Conservation (phyloP, 2,888 invertebrate genomes). For the Seira ritae region DNA sequence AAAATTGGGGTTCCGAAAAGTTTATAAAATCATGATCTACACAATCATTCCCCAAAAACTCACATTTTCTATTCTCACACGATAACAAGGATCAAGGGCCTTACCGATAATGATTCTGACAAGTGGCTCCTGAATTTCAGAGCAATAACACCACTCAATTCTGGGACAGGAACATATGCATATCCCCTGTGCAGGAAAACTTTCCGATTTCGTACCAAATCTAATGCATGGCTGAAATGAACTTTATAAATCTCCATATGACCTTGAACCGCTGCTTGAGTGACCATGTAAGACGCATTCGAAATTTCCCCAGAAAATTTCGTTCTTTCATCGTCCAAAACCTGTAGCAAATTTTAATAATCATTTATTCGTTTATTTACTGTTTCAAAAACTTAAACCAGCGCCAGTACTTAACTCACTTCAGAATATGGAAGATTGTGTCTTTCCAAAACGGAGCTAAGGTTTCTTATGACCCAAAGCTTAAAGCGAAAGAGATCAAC, state of each 20-base stretch:
- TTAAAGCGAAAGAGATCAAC: conserved; percentile 91
- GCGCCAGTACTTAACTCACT: conserved; percentile 64
- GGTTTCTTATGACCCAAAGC: conserved; percentile 76
- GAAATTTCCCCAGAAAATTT: conserved; percentile 80
- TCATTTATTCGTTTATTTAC: too few species aligned
- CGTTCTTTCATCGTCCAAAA: conserved; percentile 81
- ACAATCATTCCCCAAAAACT: too few species aligned
- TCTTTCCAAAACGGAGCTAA: conserved; percentile 81
- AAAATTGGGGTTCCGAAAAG: too few species aligned
- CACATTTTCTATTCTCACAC: too few species aligned
- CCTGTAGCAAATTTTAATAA: not conserved
- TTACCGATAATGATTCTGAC: conserved; percentile 81
- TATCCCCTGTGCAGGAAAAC: conserved; percentile 88
- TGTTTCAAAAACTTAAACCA: too few species aligned
- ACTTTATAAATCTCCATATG: conserved; percentile 87
- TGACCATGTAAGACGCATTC: conserved; percentile 79
- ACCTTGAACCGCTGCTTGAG: conserved; percentile 75
- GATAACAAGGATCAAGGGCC: too few species aligned
- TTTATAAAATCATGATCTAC: too few species aligned
- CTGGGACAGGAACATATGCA: conserved; percentile 91
- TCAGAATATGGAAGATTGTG: conserved; percentile 78
- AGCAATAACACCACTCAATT: conserved; percentile 89
- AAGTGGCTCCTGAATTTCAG: conserved; percentile 85
- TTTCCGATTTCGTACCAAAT: conserved; percentile 86
- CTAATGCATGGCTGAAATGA: conserved; percentile 89